Evolutionary conservation across 2,113 vertebrate genomes (phyloP).

Genomic region (Isichthys henryi): DNA sequence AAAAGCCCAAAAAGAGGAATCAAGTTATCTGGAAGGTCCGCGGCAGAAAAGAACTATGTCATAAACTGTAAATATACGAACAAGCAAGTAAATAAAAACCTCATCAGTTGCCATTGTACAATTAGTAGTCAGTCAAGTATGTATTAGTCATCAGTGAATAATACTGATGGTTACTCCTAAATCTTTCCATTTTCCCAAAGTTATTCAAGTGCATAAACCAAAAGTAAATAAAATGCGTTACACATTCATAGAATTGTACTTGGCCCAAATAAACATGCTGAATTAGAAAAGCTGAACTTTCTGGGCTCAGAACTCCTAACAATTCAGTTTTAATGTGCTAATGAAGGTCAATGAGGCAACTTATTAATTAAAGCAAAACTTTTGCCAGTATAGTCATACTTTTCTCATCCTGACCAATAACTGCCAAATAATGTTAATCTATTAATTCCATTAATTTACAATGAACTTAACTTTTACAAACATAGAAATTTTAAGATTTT

Average conservation of each 20-base stretch:
- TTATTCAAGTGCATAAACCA: not conserved
- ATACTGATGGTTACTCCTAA: not conserved
- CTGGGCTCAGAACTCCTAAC: not conserved
- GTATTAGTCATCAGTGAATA: not conserved
- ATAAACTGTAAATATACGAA: not conserved
- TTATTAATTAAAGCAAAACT: not conserved
- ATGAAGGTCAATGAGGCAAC: not conserved
- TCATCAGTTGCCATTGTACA: not conserved
- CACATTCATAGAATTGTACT: not conserved
- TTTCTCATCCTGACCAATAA: not conserved
- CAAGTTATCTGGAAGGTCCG: not conserved
- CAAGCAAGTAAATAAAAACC: not conserved
- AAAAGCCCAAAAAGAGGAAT: not conserved
- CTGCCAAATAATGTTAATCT: not conserved
- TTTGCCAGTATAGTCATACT: not conserved
- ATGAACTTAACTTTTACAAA: not conserved
- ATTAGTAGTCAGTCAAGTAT: not conserved
- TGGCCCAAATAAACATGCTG: not conserved
- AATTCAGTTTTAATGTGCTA: not conserved
- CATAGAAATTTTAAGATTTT: not conserved
- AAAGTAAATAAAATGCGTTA: not conserved
- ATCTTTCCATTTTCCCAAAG: not conserved
- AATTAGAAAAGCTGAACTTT: not conserved
- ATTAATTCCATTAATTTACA: not conserved
- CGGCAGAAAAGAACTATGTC: not conserved